Percentiles rank a stretch among this genome's conserved stretches.
phyloP scores from a whole-genome alignment of 2,888 invertebrate genomes.

The Nematopogon swammerdamellus region DNA sequence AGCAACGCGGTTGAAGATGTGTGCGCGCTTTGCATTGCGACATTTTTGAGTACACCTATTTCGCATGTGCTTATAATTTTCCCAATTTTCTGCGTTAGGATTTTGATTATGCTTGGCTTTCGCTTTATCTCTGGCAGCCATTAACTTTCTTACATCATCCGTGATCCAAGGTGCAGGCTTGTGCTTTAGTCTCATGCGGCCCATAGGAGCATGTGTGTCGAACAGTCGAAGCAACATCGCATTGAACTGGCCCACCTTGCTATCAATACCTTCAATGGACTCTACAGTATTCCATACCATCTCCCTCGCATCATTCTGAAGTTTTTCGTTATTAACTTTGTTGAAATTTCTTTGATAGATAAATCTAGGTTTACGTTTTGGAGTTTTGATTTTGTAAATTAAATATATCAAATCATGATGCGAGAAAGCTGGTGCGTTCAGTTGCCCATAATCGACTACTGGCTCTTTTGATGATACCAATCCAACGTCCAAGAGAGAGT shows the following conservation, averaged over 20 bases:
- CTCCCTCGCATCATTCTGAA: not conserved
- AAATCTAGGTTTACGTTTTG: not conserved
- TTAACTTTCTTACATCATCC: not conserved
- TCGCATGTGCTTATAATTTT: not conserved
- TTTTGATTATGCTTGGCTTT: not conserved
- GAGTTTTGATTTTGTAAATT: not conserved
- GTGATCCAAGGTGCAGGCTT: not conserved
- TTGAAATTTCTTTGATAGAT: not conserved
- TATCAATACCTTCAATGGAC: not conserved
- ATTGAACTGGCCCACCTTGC: not conserved
- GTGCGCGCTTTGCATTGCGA: not conserved
- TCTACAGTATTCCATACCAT: not conserved
- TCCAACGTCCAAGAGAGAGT: not conserved
- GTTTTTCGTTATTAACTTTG: not conserved
- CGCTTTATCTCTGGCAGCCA: not conserved
- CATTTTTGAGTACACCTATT: not conserved
- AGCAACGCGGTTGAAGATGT: not conserved
- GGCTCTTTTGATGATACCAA: not conserved
- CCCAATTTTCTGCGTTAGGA: not conserved
- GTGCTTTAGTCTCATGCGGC: not conserved
- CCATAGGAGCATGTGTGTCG: not conserved
- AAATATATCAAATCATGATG: not conserved
- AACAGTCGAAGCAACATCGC: not conserved
- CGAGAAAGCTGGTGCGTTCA: not conserved
- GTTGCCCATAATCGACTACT: not conserved